Base-by-base conservation (phyloP, 2,113 vertebrate genomes). In the Oceanodroma tethys region DNA sequence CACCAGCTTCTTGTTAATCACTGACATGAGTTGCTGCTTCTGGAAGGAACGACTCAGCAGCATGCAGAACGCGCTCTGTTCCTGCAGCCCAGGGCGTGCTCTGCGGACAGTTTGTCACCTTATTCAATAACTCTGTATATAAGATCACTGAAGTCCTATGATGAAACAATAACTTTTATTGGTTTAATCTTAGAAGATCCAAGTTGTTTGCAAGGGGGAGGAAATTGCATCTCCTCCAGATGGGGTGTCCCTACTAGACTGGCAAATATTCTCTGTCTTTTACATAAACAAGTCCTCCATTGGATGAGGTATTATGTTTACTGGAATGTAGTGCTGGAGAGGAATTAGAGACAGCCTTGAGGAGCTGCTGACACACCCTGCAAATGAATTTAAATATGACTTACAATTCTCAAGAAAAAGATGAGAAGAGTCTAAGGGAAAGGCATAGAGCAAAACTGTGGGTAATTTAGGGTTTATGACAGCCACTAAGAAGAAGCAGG, bases 41-140 rank as follows among this genome's bases (percentile, higher is more conserved):
- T 96, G 67, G 86, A 96, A 88, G 78, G 67, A 65, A 30, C 67
- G 83, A 62, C 53, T 86, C 93, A 91, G 94, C 83, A 93, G 34
- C 93, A 86, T 30, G 36, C 25, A 48, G 68, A 9, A 86, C 60
- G 62, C 26, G 29, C 43, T 92, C 43, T 52, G 34, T 43, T 87
- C 70, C 62, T 81, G 71, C 59, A 92, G 78, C 53, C 88, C 63
- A n/a, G 80, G 70, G 32, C 6, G 1, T n/a, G 34, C 38, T 94
- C 5, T 4, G 30, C 58, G 81, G 50, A 25, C n/a, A 79, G 52
- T 38, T 81, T 90, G 86, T 94, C 91, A 94, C 78, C 10, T 7
- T 70, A 22, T 65, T 86, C 63, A 73, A 3, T 93, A 91, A 40
- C 10, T 80, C 48, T 70, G 70, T 43, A 0, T 59, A 4, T 60